Conservation (phyloP, 2,797 vertebrate species). For the Hoplostethus atlanticus region DNA sequence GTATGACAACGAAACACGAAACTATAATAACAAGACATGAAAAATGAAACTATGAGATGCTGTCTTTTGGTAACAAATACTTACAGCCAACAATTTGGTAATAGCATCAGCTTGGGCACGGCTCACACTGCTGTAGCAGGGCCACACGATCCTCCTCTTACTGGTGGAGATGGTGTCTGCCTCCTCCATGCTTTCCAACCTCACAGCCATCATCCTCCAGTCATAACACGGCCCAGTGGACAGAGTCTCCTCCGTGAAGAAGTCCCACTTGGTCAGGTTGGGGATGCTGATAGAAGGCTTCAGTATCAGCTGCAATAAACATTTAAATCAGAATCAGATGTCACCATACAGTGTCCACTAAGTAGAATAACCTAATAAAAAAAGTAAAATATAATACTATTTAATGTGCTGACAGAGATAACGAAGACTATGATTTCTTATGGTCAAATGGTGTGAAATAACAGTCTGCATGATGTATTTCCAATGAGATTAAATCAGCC, state of each 20-base stretch:
- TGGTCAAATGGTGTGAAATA: neutral
- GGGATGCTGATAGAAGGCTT: constrained; percentile 92
- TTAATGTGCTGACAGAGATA: neutral
- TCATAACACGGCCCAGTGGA: constrained; percentile 95
- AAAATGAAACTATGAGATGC: neutral
- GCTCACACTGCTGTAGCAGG: constrained; percentile 93
- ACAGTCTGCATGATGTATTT: neutral
- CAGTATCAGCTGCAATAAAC: constrained; percentile 82
- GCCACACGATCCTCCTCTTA: constrained; percentile 95
- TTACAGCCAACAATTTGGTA: constrained; percentile 93
- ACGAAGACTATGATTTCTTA: neutral
- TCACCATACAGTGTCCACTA: neutral
- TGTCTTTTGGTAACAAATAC: neutral
- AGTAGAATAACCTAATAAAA: neutral
- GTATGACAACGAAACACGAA: neutral
- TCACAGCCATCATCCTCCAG: constrained; percentile 88
- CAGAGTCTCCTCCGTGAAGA: constrained; percentile 94
- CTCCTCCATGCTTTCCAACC: constrained; percentile 84
- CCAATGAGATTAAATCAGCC: constrained; percentile 5
- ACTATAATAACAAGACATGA: too few relatives aligned
- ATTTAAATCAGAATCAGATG: neutral
- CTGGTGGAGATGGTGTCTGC: constrained; percentile 83
- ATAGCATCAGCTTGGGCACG: constrained; percentile 93
- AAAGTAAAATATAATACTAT: neutral
- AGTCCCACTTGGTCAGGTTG: constrained; percentile 95